Conservation (phyloP, 64 coral and sea anemone genomes). For the Anthopleura sola region DNA sequence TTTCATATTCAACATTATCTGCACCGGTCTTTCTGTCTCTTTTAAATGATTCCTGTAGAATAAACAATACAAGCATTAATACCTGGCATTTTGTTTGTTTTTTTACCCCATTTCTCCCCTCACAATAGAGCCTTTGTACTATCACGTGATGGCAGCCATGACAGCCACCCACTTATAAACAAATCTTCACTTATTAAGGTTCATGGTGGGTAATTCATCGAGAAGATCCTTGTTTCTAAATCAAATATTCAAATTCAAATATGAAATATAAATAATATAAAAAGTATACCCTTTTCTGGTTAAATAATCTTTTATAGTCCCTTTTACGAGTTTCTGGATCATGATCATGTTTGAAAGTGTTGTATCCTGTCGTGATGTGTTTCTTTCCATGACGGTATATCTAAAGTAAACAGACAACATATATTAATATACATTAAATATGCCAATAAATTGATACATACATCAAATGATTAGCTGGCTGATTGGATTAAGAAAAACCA, state of each 20-base stretch:
- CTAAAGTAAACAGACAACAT: conserved; percentile 34
- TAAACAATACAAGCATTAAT: not conserved
- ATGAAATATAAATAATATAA: too few relatives aligned
- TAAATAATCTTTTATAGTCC: conserved; percentile 70
- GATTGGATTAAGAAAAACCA: too few relatives aligned
- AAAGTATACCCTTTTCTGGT: conserved; percentile 71
- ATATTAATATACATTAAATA: not conserved
- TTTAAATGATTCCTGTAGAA: conserved; percentile 70
- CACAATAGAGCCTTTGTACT: too few relatives aligned
- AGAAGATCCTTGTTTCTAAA: too few relatives aligned
- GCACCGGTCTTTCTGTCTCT: conserved; percentile 83
- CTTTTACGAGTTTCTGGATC: conserved; percentile 72
- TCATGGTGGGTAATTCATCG: too few relatives aligned
- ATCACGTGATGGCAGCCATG: too few relatives aligned
- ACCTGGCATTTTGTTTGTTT: too few relatives aligned
- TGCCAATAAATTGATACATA: not conserved
- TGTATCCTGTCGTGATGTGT: conserved; percentile 72
- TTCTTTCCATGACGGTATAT: conserved; percentile 79
- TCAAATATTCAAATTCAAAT: too few relatives aligned
- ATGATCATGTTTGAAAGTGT: conserved; percentile 96
- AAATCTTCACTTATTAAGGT: too few relatives aligned
- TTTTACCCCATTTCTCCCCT: not conserved
- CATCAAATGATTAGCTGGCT: too few relatives aligned
- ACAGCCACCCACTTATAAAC: too few relatives aligned
- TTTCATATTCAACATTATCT: conserved; percentile 68